A percentile compares a stretch with the other conserved stretches of the same genome.
Evolutionary conservation across 2,797 vertebrate species (phyloP).

Genomic region (Podarcis siculus): DNA sequence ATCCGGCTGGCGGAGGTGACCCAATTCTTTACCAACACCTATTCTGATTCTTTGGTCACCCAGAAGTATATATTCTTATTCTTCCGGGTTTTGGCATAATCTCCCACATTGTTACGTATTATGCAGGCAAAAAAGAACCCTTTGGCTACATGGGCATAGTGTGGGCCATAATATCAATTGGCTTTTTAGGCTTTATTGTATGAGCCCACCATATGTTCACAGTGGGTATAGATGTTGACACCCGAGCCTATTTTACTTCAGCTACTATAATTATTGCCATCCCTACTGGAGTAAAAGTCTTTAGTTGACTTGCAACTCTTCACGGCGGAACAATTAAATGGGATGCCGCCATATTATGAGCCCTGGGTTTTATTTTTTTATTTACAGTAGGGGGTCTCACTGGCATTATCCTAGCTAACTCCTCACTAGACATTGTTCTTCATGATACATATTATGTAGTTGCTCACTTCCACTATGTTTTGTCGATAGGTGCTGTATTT

Average conservation of each 20-base stretch:
- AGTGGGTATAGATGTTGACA: neutral
- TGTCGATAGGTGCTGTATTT: constrained; percentile 48
- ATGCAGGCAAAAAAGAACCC: neutral
- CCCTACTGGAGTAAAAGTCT: constrained; percentile 60
- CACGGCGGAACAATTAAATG: constrained; percentile 61
- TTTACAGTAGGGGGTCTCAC: constrained; percentile 36
- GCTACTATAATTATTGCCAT: constrained; percentile 71
- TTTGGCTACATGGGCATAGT: neutral
- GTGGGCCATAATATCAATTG: neutral
- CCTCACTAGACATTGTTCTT: rapidly evolving
- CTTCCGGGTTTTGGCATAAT: constrained; percentile 47
- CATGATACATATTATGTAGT: neutral
- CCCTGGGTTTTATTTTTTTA: constrained; percentile 59
- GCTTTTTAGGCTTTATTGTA: rapidly evolving
- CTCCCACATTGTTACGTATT: rapidly evolving
- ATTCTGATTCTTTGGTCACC: constrained; percentile 61
- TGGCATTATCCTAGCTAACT: constrained; percentile 42
- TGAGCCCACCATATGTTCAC: constrained; percentile 58
- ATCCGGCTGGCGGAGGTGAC: constrained; percentile 4
- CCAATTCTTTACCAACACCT: constrained; percentile 6
- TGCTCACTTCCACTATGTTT: constrained; percentile 61
- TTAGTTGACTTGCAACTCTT: constrained; percentile 33
- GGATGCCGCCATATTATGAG: constrained; percentile 39
- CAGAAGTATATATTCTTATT: constrained; percentile 26
- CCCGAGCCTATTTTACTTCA: constrained; percentile 51